A percentile compares a stretch with the other conserved stretches of the same genome.
phyloP scores from a whole-genome alignment of 2,888 invertebrate genomes.

The Drosophila anomalata region DNA sequence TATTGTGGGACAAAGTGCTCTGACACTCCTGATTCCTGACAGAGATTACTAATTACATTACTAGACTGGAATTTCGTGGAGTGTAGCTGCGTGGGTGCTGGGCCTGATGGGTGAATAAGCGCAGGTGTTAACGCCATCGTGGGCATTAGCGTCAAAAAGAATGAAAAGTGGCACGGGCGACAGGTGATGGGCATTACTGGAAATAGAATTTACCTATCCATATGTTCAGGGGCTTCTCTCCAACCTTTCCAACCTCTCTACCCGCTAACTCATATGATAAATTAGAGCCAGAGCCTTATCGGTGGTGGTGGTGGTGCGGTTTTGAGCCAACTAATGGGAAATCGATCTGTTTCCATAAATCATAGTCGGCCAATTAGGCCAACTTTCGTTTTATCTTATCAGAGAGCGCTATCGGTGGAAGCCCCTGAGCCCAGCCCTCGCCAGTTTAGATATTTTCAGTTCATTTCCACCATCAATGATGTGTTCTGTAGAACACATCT shows the following conservation, averaged over 20 bases:
- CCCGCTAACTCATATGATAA: constrained; percentile 1
- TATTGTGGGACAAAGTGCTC: background rate
- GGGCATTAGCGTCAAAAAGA: constrained; percentile 36
- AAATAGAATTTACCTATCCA: constrained; percentile 37
- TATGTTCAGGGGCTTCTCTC: constrained; percentile 10
- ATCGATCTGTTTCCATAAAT: constrained; percentile 20
- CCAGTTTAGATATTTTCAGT: background rate
- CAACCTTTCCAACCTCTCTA: no score
- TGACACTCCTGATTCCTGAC: background rate
- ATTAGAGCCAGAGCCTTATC: constrained; percentile 13
- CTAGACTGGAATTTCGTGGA: background rate
- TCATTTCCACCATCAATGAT: background rate
- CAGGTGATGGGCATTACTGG: constrained; percentile 41
- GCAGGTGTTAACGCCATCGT: constrained; percentile 41
- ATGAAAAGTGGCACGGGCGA: constrained; percentile 14
- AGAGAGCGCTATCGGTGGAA: background rate
- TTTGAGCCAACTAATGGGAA: background rate
- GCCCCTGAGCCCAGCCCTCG: no score
- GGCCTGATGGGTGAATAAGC: constrained; percentile 19
- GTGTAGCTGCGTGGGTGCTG: background rate
- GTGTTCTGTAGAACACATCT: background rate
- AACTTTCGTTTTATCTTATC: constrained; percentile 23
- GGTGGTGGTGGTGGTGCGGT: background rate
- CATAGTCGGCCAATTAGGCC: constrained; percentile 10
- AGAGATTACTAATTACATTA: background rate